A percentile compares a stretch with the other conserved stretches of the same genome.
Evolutionary conservation across 2,888 invertebrate genomes (phyloP).

Genomic region (Amiota minor): DNA sequence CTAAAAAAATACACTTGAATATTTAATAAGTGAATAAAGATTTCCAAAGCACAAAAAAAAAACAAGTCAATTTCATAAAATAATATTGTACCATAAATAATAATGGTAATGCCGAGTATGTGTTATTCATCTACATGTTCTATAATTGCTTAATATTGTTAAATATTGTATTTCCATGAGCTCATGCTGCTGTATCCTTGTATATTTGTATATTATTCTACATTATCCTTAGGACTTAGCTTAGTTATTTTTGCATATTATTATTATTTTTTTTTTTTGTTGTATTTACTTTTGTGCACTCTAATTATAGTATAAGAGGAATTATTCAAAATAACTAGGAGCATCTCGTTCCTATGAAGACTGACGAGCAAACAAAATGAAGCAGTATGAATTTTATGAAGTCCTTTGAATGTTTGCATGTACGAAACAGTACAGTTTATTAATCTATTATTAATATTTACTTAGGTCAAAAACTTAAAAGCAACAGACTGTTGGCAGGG

Average conservation of each 20-base stretch:
- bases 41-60: not conserved
- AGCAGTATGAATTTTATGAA: not conserved
- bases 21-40: not conserved
- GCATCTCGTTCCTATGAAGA: conserved; percentile 28
- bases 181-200: too few relatives aligned
- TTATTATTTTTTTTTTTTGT: not conserved
- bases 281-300: conserved; percentile 25
- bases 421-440: conserved; percentile 47
- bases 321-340: conserved; percentile 63
- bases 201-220: too few relatives aligned
- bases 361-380: conserved; percentile 15
- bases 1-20: too few relatives aligned
- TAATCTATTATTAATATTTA: conserved; percentile 70
- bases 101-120: too few relatives aligned
- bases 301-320: conserved; percentile 59
- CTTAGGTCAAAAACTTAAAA: conserved; percentile 57
- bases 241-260: not conserved
- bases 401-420: not conserved
- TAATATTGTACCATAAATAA: too few relatives aligned
- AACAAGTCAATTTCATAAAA: too few relatives aligned
- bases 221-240: too few relatives aligned
- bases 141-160: too few relatives aligned
- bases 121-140: too few relatives aligned
- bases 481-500: conserved; percentile 12
- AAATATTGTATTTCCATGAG: too few relatives aligned